A percentile compares a stretch with the other conserved stretches of the same genome.
Conservation (phyloP, 1,140 invertebrate genomes). For the Pemphigus obesinymphae region DNA sequence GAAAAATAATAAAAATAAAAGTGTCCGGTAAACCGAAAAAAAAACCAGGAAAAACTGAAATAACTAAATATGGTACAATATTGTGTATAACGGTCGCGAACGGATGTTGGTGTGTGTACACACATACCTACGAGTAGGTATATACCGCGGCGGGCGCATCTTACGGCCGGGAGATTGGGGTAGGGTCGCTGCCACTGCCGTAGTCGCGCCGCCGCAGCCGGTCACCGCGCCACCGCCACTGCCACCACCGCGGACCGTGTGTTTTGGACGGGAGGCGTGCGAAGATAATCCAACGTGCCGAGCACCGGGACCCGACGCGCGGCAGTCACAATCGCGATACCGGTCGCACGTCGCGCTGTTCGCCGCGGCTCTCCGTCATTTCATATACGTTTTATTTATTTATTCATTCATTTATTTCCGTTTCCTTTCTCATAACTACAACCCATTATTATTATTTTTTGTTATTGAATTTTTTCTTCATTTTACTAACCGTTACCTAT, state of each 20-base stretch:
- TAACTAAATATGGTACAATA: too few relatives aligned
- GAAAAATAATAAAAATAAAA: too few relatives aligned
- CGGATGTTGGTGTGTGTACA: not conserved
- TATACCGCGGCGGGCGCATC: not conserved
- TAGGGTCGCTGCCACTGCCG: not conserved
- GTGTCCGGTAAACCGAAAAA: too few relatives aligned
- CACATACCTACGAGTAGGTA: too few relatives aligned
- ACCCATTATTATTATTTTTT: not conserved
- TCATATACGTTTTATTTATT: not conserved
- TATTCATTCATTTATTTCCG: not conserved
- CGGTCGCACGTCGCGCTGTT: not conserved
- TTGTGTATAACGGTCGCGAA: not conserved
- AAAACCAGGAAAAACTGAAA: too few relatives aligned
- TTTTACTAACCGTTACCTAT: too few relatives aligned
- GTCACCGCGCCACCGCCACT: not conserved
- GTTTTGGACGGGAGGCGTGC: slow-evolving; percentile 18
- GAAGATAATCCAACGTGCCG: slow-evolving; percentile 15
- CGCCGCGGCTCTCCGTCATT: too few relatives aligned
- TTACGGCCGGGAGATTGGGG: not conserved
- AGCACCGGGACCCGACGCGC: not conserved
- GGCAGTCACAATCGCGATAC: not conserved
- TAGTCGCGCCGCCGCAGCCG: not conserved
- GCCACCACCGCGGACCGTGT: not conserved
- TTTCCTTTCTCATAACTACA: not conserved
- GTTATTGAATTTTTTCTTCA: not conserved